Evolutionary conservation across 2,888 invertebrate genomes (phyloP).

Genomic region (Lordiphosa fenestrarum): DNA sequence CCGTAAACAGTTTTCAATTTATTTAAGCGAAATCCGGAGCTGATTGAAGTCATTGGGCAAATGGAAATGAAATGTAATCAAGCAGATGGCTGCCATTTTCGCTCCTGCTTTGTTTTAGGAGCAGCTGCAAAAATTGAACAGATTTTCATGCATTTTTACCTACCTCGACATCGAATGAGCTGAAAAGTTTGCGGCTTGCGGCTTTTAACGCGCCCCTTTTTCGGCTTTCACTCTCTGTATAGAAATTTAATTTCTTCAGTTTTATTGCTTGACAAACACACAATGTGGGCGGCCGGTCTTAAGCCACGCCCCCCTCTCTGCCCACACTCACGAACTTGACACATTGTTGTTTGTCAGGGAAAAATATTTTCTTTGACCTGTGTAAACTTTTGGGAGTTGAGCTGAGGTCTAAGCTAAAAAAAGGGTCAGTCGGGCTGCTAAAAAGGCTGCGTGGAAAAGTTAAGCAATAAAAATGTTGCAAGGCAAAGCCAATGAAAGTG

Average conservation of each 20-base stretch:
- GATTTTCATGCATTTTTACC: constrained; percentile 39
- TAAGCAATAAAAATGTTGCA: constrained; percentile 54
- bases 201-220: constrained; percentile 30
- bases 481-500: constrained; percentile 18
- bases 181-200: constrained; percentile 40
- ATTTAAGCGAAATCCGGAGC: constrained; percentile 49
- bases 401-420: constrained; percentile 25
- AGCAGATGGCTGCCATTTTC: constrained; percentile 54
- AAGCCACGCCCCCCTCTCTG: constrained; percentile 19
- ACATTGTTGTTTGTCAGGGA: constrained; percentile 45
- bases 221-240: background rate
- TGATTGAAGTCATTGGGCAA: constrained; percentile 18
- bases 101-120: constrained; percentile 17
- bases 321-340: constrained; percentile 42
- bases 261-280: constrained; percentile 39
- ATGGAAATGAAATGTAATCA: constrained; percentile 59
- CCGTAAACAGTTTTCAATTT: constrained; percentile 64
- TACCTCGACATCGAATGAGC: constrained; percentile 29
- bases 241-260: constrained; percentile 30
- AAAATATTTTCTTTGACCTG: constrained; percentile 69
- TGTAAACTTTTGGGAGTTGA: constrained; percentile 61
- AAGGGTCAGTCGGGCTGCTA: constrained; percentile 54
- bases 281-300: constrained; percentile 28
- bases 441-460: constrained; percentile 58
- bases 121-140: constrained; percentile 48